Evolutionary conservation across 2,888 invertebrate species (phyloP).

Genomic region (Campoplex nolae): DNA sequence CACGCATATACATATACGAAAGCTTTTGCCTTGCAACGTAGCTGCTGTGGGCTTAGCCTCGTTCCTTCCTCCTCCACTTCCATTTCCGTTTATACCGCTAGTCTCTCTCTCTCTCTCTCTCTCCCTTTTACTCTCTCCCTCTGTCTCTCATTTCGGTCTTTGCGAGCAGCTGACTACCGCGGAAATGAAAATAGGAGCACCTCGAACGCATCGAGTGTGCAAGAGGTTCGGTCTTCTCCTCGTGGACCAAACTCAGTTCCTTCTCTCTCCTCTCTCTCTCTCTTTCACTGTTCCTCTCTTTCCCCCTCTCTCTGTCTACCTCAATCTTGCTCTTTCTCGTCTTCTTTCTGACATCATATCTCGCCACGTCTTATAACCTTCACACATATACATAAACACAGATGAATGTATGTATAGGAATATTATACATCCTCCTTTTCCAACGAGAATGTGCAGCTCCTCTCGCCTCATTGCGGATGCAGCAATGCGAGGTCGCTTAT

Average conservation of each 20-base stretch:
- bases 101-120: slow-evolving; percentile 43
- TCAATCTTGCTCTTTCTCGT: slow-evolving; percentile 11
- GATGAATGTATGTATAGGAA: background rate
- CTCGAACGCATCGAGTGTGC: slow-evolving; percentile 73
- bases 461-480: slow-evolving; percentile 77
- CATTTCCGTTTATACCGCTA: slow-evolving; percentile 67
- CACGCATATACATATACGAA: background rate
- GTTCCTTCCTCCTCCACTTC: slow-evolving; percentile 65
- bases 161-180: slow-evolving; percentile 67
- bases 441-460: slow-evolving; percentile 56
- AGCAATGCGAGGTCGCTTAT: slow-evolving; percentile 77
- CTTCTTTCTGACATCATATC: slow-evolving; percentile 34
- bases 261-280: background rate
- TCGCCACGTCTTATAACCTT: slow-evolving; percentile 42
- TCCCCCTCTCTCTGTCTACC: background rate
- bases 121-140: slow-evolving; percentile 19
- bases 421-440: slow-evolving; percentile 32
- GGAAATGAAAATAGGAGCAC: slow-evolving; percentile 74
- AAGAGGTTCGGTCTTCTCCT: slow-evolving; percentile 54
- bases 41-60: slow-evolving; percentile 61
- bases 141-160: slow-evolving; percentile 51
- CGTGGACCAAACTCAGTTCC: slow-evolving; percentile 27
- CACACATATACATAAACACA: background rate
- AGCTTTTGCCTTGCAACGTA: slow-evolving; percentile 40
- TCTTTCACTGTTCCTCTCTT: slow-evolving; percentile 8